phyloP scores from a whole-genome alignment of 2,888 invertebrate genomes.

The Halictus quadricinctus region DNA sequence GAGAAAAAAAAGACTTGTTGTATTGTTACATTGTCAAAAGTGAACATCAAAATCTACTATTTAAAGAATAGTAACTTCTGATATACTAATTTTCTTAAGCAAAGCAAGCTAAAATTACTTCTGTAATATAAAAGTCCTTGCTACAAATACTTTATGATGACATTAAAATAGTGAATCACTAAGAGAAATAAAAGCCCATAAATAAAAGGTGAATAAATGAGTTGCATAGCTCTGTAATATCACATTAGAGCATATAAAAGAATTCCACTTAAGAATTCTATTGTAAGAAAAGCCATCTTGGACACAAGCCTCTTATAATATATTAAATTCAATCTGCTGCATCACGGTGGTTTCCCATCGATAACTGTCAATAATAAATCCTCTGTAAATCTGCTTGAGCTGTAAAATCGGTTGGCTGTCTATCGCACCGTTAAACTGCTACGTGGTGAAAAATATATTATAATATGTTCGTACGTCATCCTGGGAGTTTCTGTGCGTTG shows the following conservation, averaged over 20 bases:
- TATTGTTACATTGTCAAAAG: background rate
- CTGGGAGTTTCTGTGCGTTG: conserved; percentile 57
- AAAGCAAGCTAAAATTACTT: conserved; percentile 19
- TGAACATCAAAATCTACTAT: background rate
- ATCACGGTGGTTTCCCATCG: conserved; percentile 81
- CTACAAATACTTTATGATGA: conserved; percentile 7
- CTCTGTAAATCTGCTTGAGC: conserved; percentile 80
- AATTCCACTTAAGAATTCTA: conserved; percentile 21
- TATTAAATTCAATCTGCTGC: conserved; percentile 80
- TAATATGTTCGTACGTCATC: conserved; percentile 61
- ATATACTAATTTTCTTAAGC: background rate
- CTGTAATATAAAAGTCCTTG: background rate
- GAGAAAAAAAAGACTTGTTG: background rate
- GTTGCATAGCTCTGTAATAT: conserved; percentile 50
- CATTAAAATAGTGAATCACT: conserved; percentile 10
- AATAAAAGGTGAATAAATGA: background rate
- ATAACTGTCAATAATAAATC: conserved; percentile 81
- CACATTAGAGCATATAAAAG: conserved; percentile 51
- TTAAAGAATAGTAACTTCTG: conserved; percentile 20
- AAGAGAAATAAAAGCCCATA: background rate
- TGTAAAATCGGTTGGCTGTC: conserved; percentile 79
- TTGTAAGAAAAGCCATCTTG: conserved; percentile 60
- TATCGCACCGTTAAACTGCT: conserved; percentile 78
- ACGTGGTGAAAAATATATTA: conserved; percentile 78
- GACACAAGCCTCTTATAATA: conserved; percentile 71